Evolutionary conservation across 2,797 vertebrate genomes (phyloP).

Genomic region (Enteromius unitaeniatus): DNA sequence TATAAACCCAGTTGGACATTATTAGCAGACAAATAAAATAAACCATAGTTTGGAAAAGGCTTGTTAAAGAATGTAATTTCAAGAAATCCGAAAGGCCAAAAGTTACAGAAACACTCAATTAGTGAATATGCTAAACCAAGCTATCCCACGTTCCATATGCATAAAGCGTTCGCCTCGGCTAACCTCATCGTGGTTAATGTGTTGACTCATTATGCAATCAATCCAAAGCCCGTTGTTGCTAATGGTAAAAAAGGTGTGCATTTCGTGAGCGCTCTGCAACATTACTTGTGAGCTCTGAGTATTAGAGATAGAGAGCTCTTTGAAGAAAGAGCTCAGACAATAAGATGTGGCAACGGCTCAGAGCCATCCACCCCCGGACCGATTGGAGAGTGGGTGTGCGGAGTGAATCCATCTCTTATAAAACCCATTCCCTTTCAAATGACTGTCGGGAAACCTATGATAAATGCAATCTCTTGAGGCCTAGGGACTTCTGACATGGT

Average conservation of each 20-base stretch:
- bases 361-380: conserved; percentile 78
- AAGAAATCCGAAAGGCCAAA: background rate
- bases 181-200: conserved; percentile 19
- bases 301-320: conserved; percentile 43
- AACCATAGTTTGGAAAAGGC: background rate
- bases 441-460: conserved; percentile 72
- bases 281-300: conserved; percentile 31
- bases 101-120: conserved; percentile 3
- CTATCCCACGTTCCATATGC: background rate
- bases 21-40: background rate
- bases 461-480: conserved; percentile 72
- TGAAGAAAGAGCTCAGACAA: conserved; percentile 57
- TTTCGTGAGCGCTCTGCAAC: conserved; percentile 24
- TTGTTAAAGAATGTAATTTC: background rate
- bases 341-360: conserved; percentile 73
- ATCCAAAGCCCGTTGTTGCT: background rate
- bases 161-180: background rate
- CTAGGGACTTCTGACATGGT: conserved; percentile 67
- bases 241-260: conserved; percentile 14
- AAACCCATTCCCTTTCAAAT: conserved; percentile 72
- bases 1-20: background rate
- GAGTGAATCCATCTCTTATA: conserved; percentile 76
- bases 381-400: conserved; percentile 78
- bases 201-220: conserved; percentile 25
- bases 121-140: background rate